phyloP scores from a whole-genome alignment of 2,888 invertebrate genomes.

The Octodonta nipae region DNA sequence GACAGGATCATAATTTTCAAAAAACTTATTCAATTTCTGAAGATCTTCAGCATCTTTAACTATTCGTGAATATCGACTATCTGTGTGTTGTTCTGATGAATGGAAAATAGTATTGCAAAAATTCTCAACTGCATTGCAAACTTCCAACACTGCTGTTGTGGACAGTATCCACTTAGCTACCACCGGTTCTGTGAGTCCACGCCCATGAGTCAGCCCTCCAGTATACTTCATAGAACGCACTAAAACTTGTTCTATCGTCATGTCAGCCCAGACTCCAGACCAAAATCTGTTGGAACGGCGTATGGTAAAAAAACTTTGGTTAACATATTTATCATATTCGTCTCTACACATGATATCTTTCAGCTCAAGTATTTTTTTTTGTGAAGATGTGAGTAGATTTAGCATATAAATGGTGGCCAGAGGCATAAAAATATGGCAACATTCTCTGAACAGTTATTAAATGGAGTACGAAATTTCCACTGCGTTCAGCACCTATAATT shows the following conservation, averaged over 20 bases:
- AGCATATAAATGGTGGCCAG: not conserved
- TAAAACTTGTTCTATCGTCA: conserved; percentile 4
- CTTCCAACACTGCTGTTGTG: not conserved
- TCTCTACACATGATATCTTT: not conserved
- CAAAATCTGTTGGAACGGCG: conserved; percentile 1
- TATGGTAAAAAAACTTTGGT: conserved; percentile 1
- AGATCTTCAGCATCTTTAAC: not conserved
- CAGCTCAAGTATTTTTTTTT: not conserved
- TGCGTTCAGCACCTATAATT: not conserved
- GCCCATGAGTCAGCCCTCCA: not conserved
- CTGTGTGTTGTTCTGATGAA: not conserved
- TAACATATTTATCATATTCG: conserved; percentile 1
- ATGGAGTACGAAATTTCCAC: not conserved
- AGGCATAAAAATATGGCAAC: not conserved
- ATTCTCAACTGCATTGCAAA: not conserved
- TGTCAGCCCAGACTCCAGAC: conserved; percentile 3
- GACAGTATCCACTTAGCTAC: not conserved
- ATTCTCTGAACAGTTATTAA: not conserved
- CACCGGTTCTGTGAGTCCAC: not conserved
- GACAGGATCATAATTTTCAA: not conserved
- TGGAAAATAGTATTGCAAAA: not conserved
- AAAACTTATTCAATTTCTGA: not conserved
- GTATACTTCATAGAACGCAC: conserved; percentile 1
- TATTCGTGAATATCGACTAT: not conserved
- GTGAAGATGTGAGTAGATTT: not conserved